phyloP scores from a whole-genome alignment of 2,888 invertebrate species.

The Cinara cedri region DNA sequence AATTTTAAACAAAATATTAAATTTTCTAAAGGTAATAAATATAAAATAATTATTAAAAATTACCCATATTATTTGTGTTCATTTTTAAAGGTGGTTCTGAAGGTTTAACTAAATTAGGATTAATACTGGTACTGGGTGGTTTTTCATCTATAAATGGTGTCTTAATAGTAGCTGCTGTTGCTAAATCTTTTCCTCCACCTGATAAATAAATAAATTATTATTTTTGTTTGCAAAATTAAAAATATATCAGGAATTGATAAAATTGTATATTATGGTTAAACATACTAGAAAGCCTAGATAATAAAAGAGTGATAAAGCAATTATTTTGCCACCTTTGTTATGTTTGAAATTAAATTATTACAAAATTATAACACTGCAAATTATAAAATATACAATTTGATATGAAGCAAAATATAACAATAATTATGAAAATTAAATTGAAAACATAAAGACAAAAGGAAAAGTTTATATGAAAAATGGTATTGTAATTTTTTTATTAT shows the following conservation, averaged over 20 bases:
- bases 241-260: background rate
- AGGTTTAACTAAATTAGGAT: slow-evolving; percentile 38
- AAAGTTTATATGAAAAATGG: too few species aligned
- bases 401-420: too few species aligned
- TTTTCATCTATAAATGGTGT: slow-evolving; percentile 44
- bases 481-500: too few species aligned
- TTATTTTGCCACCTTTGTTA: too few species aligned
- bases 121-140: slow-evolving; percentile 38
- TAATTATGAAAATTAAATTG: too few species aligned
- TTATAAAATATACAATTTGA: too few species aligned
- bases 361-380: too few species aligned
- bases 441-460: too few species aligned
- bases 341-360: too few species aligned
- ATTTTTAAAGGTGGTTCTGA: slow-evolving; percentile 31
- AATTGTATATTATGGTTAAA: too few species aligned
- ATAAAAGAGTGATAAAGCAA: too few species aligned
- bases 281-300: too few species aligned
- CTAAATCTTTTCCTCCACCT: slow-evolving; percentile 87
- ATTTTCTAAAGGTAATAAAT: background rate
- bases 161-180: slow-evolving; percentile 68
- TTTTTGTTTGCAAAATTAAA: background rate
- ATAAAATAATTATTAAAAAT: background rate
- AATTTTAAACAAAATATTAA: background rate
- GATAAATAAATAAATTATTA: slow-evolving; percentile 50
- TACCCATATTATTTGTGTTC: slow-evolving; percentile 47